Evolutionary conservation across 2,113 vertebrate species (phyloP).

Genomic region (Empidonax alnorum): DNA sequence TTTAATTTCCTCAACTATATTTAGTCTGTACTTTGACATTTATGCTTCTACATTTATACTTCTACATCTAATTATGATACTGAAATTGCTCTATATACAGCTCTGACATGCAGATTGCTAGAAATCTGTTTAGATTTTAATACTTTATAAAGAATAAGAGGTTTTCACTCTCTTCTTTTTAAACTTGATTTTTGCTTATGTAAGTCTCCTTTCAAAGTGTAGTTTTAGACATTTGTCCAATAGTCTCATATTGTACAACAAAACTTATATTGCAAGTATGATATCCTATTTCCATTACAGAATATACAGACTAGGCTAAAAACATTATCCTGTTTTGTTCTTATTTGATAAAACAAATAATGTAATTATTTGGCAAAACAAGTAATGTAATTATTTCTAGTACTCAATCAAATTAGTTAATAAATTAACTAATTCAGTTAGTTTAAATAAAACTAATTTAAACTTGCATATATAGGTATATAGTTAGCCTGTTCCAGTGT

Average conservation of each 20-base stretch:
- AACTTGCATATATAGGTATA: neutral
- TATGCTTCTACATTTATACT: neutral
- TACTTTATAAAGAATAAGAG: neutral
- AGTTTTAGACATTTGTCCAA: neutral
- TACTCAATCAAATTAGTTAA: neutral
- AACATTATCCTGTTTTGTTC: neutral
- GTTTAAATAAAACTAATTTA: neutral
- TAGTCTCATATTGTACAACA: neutral
- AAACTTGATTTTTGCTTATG: neutral
- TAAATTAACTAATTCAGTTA: neutral
- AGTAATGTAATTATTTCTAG: neutral
- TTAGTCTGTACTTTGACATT: neutral
- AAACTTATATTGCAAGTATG: neutral
- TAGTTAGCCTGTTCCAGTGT: neutral
- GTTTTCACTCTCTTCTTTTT: neutral
- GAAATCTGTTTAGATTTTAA: neutral
- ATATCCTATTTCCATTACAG: neutral
- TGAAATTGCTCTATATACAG: neutral
- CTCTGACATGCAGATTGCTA: neutral
- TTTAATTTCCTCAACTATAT: neutral
- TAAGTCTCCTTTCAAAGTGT: neutral
- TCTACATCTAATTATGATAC: neutral
- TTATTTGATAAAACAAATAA: neutral
- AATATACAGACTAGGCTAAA: neutral
- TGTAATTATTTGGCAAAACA: neutral